These are phyloP conservation scores for Acrobasis suavella DNA, from an alignment of 2,888 invertebrate species.

Conservation along the genomic window DNA sequence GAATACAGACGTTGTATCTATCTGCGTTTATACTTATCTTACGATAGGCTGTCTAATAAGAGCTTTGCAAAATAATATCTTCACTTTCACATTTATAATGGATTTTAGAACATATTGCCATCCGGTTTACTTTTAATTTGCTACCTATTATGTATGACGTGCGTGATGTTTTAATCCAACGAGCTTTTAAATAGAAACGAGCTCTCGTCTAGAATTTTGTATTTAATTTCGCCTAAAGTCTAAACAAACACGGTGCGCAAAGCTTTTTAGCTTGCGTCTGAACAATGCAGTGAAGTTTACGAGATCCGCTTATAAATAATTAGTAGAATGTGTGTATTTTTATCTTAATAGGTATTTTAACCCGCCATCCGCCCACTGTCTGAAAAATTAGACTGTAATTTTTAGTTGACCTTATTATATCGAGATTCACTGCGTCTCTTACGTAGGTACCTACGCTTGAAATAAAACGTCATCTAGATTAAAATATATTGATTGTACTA, in stretches of 20 bases:
- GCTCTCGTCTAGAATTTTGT: slow-evolving; percentile 2
- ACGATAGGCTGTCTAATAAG: too few relatives aligned
- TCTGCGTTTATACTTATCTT: too few relatives aligned
- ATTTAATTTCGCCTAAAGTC: background rate
- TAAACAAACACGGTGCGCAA: slow-evolving; percentile 2
- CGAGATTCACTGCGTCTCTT: background rate
- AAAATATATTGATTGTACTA: too few relatives aligned
- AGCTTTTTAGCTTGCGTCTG: slow-evolving; percentile 11
- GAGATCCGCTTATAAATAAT: slow-evolving; percentile 11
- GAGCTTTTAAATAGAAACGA: background rate
- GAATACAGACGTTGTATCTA: too few relatives aligned
- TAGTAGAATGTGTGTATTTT: slow-evolving; percentile 9
- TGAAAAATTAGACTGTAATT: background rate
- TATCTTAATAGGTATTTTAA: slow-evolving; percentile 10
- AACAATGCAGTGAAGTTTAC: slow-evolving; percentile 3
- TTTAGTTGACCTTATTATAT: background rate
- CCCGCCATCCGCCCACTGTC: background rate
- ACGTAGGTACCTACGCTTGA: background rate
- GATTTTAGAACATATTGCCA: too few relatives aligned
- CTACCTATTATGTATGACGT: background rate
- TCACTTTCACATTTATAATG: too few relatives aligned
- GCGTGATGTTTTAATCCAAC: background rate
- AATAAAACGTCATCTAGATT: too few relatives aligned
- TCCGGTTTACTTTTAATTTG: too few relatives aligned
- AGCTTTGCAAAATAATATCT: too few relatives aligned